These are phyloP conservation scores for Aphelinus certus DNA, from an alignment of 1,140 invertebrate genomes.

Conservation along the genomic window DNA sequence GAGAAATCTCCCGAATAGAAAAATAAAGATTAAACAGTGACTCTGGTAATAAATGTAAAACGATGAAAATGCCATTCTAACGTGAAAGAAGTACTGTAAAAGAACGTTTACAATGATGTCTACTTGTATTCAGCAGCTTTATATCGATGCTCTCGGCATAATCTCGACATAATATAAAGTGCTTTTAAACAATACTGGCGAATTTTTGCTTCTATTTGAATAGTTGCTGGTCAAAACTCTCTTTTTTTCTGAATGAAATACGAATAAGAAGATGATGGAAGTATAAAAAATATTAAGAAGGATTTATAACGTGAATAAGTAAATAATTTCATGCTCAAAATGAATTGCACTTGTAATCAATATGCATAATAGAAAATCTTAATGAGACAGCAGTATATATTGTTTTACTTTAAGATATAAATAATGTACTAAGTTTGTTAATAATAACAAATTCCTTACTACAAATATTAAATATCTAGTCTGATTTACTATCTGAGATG, in stretches of 20 bases:
- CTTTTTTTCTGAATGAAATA: not conserved
- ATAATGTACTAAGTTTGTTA: not conserved
- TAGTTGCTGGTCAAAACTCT: not conserved
- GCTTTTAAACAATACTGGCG: constrained; percentile 13
- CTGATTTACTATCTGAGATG: not conserved
- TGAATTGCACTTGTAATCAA: not conserved
- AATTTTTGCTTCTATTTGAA: constrained; percentile 9
- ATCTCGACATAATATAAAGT: constrained; percentile 26
- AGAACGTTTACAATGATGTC: constrained; percentile 20
- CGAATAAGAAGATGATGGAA: not conserved
- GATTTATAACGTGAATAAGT: not conserved
- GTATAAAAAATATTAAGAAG: not conserved
- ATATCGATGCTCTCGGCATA: constrained; percentile 23
- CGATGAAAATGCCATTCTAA: not conserved
- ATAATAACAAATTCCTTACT: not conserved
- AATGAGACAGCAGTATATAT: no score
- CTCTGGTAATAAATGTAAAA: not conserved
- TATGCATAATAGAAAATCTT: no score
- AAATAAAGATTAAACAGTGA: constrained; percentile 4
- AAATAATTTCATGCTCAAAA: constrained; percentile 1
- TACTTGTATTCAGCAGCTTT: constrained; percentile 23
- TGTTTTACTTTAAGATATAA: no score
- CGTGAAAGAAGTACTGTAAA: not conserved
- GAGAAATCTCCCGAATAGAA: not conserved
- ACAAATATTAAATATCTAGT: constrained; percentile 12